phyloP scores from a whole-genome alignment of 2,113 vertebrate species.

The Eudorcas thomsonii region DNA sequence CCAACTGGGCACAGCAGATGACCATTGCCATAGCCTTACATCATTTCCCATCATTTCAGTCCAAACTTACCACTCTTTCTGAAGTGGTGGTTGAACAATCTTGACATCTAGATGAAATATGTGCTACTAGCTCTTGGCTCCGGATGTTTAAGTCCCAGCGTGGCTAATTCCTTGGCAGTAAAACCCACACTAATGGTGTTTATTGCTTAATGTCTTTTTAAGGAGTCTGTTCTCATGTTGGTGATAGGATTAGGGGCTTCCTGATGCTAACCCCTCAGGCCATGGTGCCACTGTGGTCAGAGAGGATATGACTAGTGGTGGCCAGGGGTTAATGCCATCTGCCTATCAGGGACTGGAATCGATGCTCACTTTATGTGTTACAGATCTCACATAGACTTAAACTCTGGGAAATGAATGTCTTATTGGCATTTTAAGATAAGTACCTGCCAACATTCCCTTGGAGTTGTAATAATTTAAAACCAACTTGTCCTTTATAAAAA shows the following conservation, averaged over 20 bases:
- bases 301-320: not conserved
- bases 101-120: not conserved
- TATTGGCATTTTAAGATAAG: conserved; percentile 43
- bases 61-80: not conserved
- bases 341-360: not conserved
- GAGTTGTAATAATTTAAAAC: conserved; percentile 41
- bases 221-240: not conserved
- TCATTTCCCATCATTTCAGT: not conserved
- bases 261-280: not conserved
- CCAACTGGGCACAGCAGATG: not conserved
- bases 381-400: conserved; percentile 58
- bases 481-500: conserved; percentile 53
- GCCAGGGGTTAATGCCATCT: not conserved
- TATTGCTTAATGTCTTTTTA: conserved; percentile 38
- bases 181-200: not conserved
- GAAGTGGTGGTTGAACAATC: not conserved
- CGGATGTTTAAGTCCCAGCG: not conserved
- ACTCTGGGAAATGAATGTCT: conserved; percentile 57
- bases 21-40: not conserved
- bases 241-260: not conserved
- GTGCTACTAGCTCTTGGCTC: not conserved
- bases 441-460: conserved; percentile 60
- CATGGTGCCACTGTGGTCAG: not conserved
- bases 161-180: conserved; percentile 25
- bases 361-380: conserved; percentile 14